Percentiles rank a stretch among this genome's conserved stretches.
Evolutionary conservation across 2,888 invertebrate genomes (phyloP).

Genomic region (Timandra comae): DNA sequence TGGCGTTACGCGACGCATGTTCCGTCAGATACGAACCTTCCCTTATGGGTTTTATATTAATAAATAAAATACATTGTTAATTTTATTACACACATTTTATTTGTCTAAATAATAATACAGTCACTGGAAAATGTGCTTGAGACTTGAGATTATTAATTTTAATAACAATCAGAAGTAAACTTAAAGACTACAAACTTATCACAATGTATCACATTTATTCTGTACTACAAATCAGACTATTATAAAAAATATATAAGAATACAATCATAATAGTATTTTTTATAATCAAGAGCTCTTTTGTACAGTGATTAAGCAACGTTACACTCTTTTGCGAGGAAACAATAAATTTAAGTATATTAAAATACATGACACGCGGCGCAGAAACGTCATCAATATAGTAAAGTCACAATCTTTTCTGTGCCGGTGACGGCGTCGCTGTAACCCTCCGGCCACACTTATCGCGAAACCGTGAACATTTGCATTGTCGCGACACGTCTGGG

Average conservation of each 20-base stretch:
- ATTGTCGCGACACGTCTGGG: too few species aligned
- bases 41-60: too few species aligned
- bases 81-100: conserved; percentile 28
- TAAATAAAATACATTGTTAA: background rate
- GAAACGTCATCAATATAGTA: too few species aligned
- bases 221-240: conserved; percentile 43
- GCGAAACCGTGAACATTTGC: too few species aligned
- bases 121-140: conserved; percentile 22
- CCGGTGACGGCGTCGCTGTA: too few species aligned
- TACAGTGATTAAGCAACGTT: background rate
- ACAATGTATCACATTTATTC: conserved; percentile 59
- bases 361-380: too few species aligned
- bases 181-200: conserved; percentile 44
- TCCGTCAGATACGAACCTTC: too few species aligned
- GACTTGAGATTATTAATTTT: conserved; percentile 19
- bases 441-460: too few species aligned
- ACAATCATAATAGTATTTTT: conserved; percentile 8
- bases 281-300: background rate
- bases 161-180: conserved; percentile 24
- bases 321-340: background rate
- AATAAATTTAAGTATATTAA: too few species aligned
- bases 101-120: conserved; percentile 21
- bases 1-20: too few species aligned
- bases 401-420: too few species aligned
- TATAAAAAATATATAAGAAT: conserved; percentile 14